Percentiles rank a stretch among this genome's conserved stretches.
Evolutionary conservation across 2,113 vertebrate species (phyloP).

Genomic region (Corapipo altera): DNA sequence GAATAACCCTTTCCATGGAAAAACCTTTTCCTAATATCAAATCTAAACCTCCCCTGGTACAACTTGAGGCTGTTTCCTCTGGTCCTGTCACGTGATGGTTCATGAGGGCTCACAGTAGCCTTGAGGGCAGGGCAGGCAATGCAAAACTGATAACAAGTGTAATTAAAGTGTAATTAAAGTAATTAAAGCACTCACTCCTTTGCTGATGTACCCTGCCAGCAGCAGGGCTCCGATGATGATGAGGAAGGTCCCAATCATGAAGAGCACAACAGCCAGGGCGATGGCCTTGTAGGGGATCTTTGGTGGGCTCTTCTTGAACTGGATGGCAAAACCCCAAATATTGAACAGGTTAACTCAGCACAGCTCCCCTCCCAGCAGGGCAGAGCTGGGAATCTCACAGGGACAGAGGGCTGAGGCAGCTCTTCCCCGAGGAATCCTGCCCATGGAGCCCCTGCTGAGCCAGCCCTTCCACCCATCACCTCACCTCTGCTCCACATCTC

Average conservation of each 20-base stretch:
- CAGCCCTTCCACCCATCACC: background rate
- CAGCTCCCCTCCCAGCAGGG: rapidly evolving
- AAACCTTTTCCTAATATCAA: background rate
- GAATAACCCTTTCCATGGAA: background rate
- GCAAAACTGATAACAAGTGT: rapidly evolving
- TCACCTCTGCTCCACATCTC: background rate
- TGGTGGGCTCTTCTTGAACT: conserved; percentile 97
- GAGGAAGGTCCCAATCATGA: conserved; percentile 90
- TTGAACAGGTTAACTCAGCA: background rate
- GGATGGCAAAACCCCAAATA: background rate
- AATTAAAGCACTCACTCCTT: conserved; percentile 79
- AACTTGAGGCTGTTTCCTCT: background rate
- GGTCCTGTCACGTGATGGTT: background rate
- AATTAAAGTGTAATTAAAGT: rapidly evolving
- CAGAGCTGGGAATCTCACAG: background rate
- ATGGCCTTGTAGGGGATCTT: conserved; percentile 99
- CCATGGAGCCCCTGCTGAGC: background rate
- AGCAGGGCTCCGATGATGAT: conserved; percentile 92
- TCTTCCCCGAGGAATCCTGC: background rate
- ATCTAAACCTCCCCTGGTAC: background rate
- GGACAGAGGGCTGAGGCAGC: background rate
- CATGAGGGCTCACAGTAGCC: rapidly evolving
- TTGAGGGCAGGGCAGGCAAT: rapidly evolving
- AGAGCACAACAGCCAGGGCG: conserved; percentile 86
- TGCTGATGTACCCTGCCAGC: conserved; percentile 90